Conservation (phyloP, 2,888 invertebrate species). For the Cylindroiulus punctatus region DNA sequence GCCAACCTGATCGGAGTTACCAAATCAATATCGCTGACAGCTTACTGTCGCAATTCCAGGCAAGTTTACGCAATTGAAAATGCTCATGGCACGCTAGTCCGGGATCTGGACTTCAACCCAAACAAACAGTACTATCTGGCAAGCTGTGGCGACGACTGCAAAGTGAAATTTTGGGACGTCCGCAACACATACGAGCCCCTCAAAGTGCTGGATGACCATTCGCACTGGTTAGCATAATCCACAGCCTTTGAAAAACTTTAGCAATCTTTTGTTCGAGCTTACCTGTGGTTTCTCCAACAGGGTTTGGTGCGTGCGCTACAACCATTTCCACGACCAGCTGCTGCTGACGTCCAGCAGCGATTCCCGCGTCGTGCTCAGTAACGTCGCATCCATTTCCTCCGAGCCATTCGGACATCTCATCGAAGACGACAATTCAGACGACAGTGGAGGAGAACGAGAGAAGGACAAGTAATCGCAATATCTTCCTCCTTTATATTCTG, state of each 20-base stretch:
- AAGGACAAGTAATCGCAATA: not conserved
- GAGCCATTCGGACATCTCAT: constrained; percentile 75
- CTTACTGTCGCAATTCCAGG: too few relatives aligned
- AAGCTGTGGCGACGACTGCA: constrained; percentile 95
- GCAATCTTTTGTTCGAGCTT: not conserved
- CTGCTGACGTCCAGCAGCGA: constrained; percentile 94
- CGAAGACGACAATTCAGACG: constrained; percentile 64
- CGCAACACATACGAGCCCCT: constrained; percentile 82
- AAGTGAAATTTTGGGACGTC: constrained; percentile 95
- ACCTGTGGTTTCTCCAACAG: constrained; percentile 66
- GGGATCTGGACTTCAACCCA: constrained; percentile 97
- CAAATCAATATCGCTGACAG: too few relatives aligned
- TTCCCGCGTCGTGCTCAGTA: constrained; percentile 87
- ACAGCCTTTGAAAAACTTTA: too few relatives aligned
- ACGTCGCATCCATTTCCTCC: constrained; percentile 86
- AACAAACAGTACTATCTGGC: constrained; percentile 94
- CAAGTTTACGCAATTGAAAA: constrained; percentile 85
- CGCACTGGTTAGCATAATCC: constrained; percentile 67
- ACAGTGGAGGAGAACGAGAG: constrained; percentile 65
- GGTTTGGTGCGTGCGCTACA: constrained; percentile 95
- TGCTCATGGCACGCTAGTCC: constrained; percentile 86
- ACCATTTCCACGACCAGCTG: constrained; percentile 96
- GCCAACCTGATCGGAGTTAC: too few relatives aligned
- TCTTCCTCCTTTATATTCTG: not conserved
- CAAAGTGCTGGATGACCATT: constrained; percentile 71